phyloP scores from a whole-genome alignment of 2,113 vertebrate genomes.

The Ceyx margarethae region DNA sequence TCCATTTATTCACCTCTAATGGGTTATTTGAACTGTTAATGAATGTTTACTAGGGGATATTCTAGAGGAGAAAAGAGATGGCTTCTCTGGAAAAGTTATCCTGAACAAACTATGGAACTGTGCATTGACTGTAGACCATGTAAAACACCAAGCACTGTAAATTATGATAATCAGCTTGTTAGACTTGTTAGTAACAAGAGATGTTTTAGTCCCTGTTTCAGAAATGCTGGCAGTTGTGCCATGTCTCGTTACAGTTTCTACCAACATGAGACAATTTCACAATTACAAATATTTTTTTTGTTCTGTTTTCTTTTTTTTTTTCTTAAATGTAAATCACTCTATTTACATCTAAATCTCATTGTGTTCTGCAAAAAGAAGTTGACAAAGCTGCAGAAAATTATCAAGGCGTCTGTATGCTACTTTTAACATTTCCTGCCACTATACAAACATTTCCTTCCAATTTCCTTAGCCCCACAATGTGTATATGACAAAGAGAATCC shows the following conservation, averaged over 20 bases:
- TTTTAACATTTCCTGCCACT: not conserved
- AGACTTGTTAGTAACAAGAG: not conserved
- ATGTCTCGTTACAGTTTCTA: not conserved
- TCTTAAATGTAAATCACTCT: not conserved
- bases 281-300: not conserved
- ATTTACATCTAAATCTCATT: not conserved
- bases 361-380: not conserved
- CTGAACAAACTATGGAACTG: not conserved
- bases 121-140: not conserved
- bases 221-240: not conserved
- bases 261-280: not conserved
- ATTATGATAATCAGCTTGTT: not conserved
- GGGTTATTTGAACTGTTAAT: not conserved
- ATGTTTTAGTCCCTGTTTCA: not conserved
- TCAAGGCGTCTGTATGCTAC: not conserved
- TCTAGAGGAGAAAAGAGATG: not conserved
- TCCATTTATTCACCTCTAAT: not conserved
- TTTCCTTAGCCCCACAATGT: not conserved
- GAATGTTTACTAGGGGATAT: not conserved
- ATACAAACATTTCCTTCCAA: not conserved
- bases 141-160: accelerated
- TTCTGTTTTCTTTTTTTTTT: not conserved
- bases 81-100: not conserved
- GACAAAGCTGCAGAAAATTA: constrained; percentile 21
- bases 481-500: not conserved